Percentiles rank a stretch among this genome's conserved stretches.
Evolutionary conservation across 2,113 vertebrate genomes (phyloP).

Genomic region (Poecile atricapillus): DNA sequence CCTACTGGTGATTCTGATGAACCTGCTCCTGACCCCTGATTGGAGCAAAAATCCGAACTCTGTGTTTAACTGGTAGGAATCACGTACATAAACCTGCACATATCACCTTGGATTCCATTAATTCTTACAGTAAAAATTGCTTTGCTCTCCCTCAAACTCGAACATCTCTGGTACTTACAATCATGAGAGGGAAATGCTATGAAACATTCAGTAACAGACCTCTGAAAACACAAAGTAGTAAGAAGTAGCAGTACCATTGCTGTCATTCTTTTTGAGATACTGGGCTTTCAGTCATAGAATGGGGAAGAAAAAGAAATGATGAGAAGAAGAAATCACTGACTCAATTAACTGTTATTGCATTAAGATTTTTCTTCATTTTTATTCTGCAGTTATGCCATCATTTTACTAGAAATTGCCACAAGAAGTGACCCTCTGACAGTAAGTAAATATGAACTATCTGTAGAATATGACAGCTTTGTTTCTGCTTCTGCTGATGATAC

Average conservation of each 20-base stretch:
- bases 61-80: background rate
- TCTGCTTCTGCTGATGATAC: background rate
- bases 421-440: conserved; percentile 77
- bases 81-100: background rate
- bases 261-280: background rate
- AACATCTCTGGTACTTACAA: background rate
- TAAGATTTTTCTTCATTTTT: background rate
- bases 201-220: background rate
- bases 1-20: background rate
- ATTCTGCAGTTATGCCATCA: conserved; percentile 79
- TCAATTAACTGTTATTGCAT: background rate
- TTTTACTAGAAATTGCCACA: conserved; percentile 84
- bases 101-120: background rate
- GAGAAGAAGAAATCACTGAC: background rate
- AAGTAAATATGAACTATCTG: conserved; percentile 53
- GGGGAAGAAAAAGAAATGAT: background rate
- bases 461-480: background rate
- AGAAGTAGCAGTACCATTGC: background rate
- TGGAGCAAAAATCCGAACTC: background rate
- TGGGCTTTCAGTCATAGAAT: background rate
- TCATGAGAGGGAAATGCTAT: background rate
- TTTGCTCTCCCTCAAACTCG: background rate
- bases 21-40: background rate
- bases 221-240: background rate
- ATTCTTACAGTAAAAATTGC: background rate